Evolutionary conservation across 2,113 vertebrate genomes (phyloP).

Genomic region (Chlamydotis undulata): DNA sequence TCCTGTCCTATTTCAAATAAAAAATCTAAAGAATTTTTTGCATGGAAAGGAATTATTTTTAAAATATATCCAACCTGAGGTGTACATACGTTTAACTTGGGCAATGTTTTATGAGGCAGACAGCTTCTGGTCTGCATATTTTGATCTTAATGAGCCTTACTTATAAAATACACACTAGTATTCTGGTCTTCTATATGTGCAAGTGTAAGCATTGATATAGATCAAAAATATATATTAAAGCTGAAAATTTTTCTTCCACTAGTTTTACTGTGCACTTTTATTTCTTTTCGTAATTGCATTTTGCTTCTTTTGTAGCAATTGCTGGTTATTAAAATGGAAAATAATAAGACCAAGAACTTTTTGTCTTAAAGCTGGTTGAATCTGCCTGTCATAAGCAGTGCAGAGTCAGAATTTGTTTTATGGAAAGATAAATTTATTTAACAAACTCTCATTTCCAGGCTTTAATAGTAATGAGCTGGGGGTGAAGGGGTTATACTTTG

Average conservation of each 20-base stretch:
- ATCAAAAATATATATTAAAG: not conserved
- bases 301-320: not conserved
- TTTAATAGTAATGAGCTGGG: not conserved
- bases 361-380: not conserved
- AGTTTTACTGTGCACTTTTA: not conserved
- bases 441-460: not conserved
- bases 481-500: not conserved
- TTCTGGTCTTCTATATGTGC: not conserved
- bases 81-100: not conserved
- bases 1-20: not conserved
- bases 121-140: not conserved
- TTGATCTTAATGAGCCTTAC: not conserved
- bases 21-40: not conserved
- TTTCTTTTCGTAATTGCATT: not conserved
- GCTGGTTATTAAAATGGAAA: not conserved
- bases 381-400: not conserved
- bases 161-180: not conserved
- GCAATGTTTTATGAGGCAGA: not conserved
- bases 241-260: not conserved
- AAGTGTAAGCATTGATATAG: not conserved
- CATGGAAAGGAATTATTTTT: not conserved
- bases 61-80: not conserved
- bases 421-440: not conserved
- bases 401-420: not conserved
- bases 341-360: not conserved